Evolutionary conservation across 2,113 vertebrate genomes (phyloP).

Genomic region (Pagrus major): DNA sequence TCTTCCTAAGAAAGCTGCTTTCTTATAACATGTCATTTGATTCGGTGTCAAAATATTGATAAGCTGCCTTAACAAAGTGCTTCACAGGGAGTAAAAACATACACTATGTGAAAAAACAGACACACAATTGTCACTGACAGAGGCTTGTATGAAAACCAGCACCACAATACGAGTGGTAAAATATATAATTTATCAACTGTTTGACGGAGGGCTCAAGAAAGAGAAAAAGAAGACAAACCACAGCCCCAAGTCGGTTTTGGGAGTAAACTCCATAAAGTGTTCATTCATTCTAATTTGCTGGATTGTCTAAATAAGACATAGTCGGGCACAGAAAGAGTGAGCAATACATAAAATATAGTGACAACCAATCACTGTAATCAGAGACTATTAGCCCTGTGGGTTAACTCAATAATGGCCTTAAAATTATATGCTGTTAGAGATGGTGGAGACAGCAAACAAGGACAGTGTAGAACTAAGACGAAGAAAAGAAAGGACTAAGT

Average conservation of each 20-base stretch:
- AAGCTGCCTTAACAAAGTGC: neutral
- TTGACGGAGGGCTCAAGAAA: neutral
- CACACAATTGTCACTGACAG: neutral
- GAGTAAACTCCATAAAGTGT: constrained; percentile 6
- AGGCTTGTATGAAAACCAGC: neutral
- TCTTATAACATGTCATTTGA: neutral
- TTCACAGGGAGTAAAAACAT: neutral
- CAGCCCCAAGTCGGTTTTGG: neutral
- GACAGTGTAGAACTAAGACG: neutral
- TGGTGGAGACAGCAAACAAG: neutral
- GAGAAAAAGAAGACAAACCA: neutral
- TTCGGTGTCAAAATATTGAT: neutral
- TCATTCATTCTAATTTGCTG: neutral
- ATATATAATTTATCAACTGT: neutral
- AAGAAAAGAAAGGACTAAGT: neutral
- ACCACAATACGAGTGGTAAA: neutral
- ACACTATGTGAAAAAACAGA: too few relatives aligned
- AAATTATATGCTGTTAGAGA: constrained; percentile 7
- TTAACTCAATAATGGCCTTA: constrained; percentile 13
- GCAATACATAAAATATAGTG: neutral
- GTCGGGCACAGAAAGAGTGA: neutral
- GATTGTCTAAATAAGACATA: neutral
- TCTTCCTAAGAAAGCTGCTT: too few relatives aligned
- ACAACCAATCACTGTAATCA: constrained; percentile 3
- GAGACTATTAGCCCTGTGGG: constrained; percentile 8